These are phyloP conservation scores for Lethrus apterus DNA, from an alignment of 1,140 invertebrate species.

Conservation along the genomic window DNA sequence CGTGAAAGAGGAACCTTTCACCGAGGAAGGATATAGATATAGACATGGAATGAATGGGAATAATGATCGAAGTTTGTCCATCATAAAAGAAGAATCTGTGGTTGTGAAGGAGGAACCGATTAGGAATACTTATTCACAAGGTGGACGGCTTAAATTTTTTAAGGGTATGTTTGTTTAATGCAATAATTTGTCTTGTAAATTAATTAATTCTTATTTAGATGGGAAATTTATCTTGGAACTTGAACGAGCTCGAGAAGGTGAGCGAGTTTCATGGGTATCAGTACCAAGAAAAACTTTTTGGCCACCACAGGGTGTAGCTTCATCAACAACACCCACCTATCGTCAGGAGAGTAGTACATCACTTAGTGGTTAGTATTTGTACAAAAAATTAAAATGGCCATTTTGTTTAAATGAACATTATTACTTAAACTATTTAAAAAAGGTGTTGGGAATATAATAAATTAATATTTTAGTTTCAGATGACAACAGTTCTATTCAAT, in stretches of 20 bases:
- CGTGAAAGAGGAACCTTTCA: conserved; percentile 38
- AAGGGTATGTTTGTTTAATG: conserved; percentile 43
- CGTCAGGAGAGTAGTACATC: conserved; percentile 56
- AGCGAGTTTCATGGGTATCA: conserved; percentile 75
- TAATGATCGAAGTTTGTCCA: conserved; percentile 41
- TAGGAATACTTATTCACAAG: conserved; percentile 36
- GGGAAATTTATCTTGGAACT: conserved; percentile 83
- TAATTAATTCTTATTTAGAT: conserved; percentile 47
- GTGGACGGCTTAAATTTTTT: conserved; percentile 54
- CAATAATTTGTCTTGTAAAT: conserved; percentile 9
- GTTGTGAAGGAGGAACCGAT: conserved; percentile 25
- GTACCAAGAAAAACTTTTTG: conserved; percentile 80
- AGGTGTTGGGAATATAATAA: neutral
- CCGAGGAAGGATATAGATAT: conserved; percentile 55
- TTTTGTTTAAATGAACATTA: no score
- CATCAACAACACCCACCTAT: conserved; percentile 53
- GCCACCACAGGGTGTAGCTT: conserved; percentile 60
- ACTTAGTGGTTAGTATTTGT: conserved; percentile 49
- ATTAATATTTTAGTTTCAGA: conserved; percentile 59
- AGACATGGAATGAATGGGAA: conserved; percentile 55
- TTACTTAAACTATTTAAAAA: neutral
- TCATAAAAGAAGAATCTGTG: conserved; percentile 31
- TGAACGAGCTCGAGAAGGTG: conserved; percentile 71
- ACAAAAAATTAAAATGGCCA: neutral
- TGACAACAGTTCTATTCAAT: conserved; percentile 81